phyloP scores from a whole-genome alignment of 2,797 vertebrate species.

The Esox lucius region DNA sequence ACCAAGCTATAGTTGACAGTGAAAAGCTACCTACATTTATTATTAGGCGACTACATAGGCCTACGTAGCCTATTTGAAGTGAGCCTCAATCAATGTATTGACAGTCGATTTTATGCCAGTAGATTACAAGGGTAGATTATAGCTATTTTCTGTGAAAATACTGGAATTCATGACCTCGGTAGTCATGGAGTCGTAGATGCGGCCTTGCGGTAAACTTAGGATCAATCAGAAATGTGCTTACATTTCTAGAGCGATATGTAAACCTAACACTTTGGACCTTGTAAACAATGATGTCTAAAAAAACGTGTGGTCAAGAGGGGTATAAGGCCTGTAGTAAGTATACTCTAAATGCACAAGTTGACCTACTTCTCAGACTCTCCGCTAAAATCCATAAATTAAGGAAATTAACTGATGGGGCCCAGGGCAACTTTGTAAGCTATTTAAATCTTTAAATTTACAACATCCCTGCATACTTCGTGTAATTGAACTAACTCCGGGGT shows the following conservation, averaged over 20 bases:
- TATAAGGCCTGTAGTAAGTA: slow-evolving; percentile 65
- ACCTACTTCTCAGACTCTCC: slow-evolving; percentile 93
- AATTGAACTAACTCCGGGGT: slow-evolving; percentile 99
- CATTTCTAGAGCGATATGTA: not conserved
- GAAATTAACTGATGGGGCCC: slow-evolving; percentile 99
- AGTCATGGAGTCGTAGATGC: too few relatives aligned
- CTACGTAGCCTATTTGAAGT: too few relatives aligned
- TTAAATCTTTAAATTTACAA: slow-evolving; percentile 99
- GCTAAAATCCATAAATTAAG: slow-evolving; percentile 99
- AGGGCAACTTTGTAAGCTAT: slow-evolving; percentile 99
- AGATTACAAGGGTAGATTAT: too few relatives aligned
- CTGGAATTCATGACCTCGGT: too few relatives aligned
- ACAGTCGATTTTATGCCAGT: too few relatives aligned
- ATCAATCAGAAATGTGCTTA: not conserved
- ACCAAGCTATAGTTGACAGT: too few relatives aligned
- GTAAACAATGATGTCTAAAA: slow-evolving; percentile 29
- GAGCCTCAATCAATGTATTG: too few relatives aligned
- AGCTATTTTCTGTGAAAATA: too few relatives aligned
- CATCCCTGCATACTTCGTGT: slow-evolving; percentile 99
- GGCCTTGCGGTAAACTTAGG: too few relatives aligned
- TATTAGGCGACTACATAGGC: too few relatives aligned
- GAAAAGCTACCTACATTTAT: too few relatives aligned
- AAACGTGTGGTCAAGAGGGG: slow-evolving; percentile 52
- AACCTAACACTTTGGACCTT: not conserved
- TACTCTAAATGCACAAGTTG: slow-evolving; percentile 77